Evolutionary conservation across 1,140 invertebrate species (phyloP), one percentile per base, ranked within the genome.

Genomic region (Diachasma alloeum): DNA sequence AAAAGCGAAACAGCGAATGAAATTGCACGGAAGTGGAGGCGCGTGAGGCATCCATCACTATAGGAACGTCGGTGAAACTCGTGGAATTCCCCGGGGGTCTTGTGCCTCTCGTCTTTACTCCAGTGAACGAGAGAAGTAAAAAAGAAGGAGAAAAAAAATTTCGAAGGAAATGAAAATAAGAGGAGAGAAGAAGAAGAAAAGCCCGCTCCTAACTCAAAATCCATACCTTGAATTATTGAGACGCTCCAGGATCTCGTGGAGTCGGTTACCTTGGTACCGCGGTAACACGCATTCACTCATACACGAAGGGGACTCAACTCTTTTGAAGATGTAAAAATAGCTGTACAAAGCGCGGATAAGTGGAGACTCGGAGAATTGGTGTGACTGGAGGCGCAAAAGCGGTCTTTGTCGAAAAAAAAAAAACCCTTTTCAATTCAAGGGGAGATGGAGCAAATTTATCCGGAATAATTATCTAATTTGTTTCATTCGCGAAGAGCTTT

Each of bases 201-300:
- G 80, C 15, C 76, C 78, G 79, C 67, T 72, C 76, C 78, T 79
- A 79, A 79, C 79, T 80, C 74, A 82, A 83, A 85, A 85, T 84
- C 81, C 80, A 82, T 83, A 84, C 74, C 79, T 78, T 86, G 81
- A 84, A 86, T 84, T 85, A 83, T 84, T 84, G 82, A 85, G 82
- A 84, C 81, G 75, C 80, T 82, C 72, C 70, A 74, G 75, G 79
- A 72, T 77, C 75, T 44, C 76, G 69, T 11, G 15, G 78, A 79
- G 78, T 68, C 37, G 66, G 79, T 81, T 80, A 79, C 74, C 80
- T 81, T 79, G 72, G 63, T 17, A 39, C 76, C 76, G 78, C 76
- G 82, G 81, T 77, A 80, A 81, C 74, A 69, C 72, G 66, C 44
- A 79, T 66, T 73, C 59, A 77, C 8, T 74, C 26, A 74, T 39